Conservation (phyloP, 1,140 invertebrate genomes). For the Drosophila kohkoa region DNA sequence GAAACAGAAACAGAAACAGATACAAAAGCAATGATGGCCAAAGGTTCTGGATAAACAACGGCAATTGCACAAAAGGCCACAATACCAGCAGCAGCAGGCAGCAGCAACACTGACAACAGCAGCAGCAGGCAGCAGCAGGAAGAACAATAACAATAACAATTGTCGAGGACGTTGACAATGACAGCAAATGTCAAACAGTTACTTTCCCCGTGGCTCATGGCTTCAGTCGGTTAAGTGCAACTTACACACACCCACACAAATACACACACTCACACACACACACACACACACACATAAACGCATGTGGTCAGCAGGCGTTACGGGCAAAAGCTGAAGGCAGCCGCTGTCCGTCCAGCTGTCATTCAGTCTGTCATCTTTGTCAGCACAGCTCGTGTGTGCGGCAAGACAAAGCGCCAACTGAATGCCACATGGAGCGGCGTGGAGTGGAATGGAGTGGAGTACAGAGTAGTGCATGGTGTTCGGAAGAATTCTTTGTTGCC, state of each 20-base stretch:
- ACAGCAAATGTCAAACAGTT: slow-evolving; percentile 79
- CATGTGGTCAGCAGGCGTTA: slow-evolving; percentile 15
- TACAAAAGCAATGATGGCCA: slow-evolving; percentile 54
- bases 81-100: slow-evolving; percentile 18
- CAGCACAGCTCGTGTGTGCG: slow-evolving; percentile 40
- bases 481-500: slow-evolving; percentile 6
- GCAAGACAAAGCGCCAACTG: slow-evolving; percentile 61
- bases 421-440: neutral
- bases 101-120: neutral
- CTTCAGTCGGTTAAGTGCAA: slow-evolving; percentile 37
- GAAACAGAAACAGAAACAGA: neutral
- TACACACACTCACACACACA: slow-evolving; percentile 1
- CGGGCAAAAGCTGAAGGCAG: slow-evolving; percentile 7
- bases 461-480: slow-evolving; percentile 5
- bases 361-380: slow-evolving; percentile 42
- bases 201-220: slow-evolving; percentile 26
- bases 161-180: slow-evolving; percentile 68
- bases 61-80: slow-evolving; percentile 57
- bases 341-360: slow-evolving; percentile 45
- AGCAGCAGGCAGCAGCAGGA: slow-evolving; percentile 36
- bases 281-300: neutral
- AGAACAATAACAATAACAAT: slow-evolving; percentile 26
- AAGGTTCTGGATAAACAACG: slow-evolving; percentile 54
- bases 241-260: slow-evolving; percentile 7
- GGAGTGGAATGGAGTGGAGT: no score